Percentiles rank a stretch among this genome's conserved stretches.
These are phyloP conservation scores for Neuroterus valhalla DNA, from an alignment of 1,140 invertebrate genomes.

Conservation along the genomic window DNA sequence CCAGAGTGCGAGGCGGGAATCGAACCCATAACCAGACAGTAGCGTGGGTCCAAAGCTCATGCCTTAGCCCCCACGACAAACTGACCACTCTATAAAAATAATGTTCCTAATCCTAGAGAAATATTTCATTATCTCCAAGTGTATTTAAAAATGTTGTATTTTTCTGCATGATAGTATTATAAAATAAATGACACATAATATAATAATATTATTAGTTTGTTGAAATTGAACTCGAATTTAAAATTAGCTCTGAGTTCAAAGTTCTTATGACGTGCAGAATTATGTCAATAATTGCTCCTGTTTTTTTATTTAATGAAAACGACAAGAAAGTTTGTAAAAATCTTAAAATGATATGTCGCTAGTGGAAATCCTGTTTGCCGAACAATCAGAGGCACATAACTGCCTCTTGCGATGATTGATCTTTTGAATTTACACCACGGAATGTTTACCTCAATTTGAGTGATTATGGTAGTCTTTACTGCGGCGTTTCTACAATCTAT, in stretches of 20 bases:
- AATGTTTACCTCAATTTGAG: constrained; percentile 15
- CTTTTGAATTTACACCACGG: constrained; percentile 18
- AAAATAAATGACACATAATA: no score
- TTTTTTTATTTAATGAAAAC: background rate
- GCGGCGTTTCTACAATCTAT: constrained; percentile 2
- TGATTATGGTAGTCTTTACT: constrained; percentile 14
- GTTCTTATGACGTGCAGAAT: background rate
- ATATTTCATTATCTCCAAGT: no score
- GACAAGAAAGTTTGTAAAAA: background rate
- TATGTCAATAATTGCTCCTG: background rate
- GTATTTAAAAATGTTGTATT: no score
- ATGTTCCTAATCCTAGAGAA: no score
- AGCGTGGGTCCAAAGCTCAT: no score
- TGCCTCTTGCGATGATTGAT: background rate
- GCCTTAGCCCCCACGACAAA: no score
- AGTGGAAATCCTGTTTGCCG: background rate
- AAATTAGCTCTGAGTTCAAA: background rate
- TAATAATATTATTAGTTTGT: no score
- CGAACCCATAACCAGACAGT: no score
- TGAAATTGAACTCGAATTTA: background rate
- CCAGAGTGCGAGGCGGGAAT: no score
- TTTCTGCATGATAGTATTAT: no score
- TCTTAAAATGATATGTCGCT: background rate
- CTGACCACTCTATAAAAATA: no score
- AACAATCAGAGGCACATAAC: constrained; percentile 1